phyloP scores from a whole-genome alignment of 2,797 vertebrate species.

The Xiphorhynchus erythropygius region DNA sequence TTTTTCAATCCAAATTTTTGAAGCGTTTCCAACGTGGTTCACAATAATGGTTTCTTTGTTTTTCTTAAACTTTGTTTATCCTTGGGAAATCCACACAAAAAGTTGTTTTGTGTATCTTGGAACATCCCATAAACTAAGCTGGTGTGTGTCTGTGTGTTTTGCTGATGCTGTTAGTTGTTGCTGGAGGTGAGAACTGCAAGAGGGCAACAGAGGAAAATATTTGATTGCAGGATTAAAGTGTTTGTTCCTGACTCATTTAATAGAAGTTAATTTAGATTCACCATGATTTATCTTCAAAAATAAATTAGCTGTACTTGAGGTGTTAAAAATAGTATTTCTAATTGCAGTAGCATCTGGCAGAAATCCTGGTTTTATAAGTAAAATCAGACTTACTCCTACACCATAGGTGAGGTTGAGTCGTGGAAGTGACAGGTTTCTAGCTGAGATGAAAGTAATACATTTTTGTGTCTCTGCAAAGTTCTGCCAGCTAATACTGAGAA shows the following conservation, averaged over 20 bases:
- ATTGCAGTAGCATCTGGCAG: slow-evolving; percentile 1
- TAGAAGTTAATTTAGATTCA: not conserved
- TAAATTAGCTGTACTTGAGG: not conserved
- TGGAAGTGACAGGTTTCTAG: not conserved
- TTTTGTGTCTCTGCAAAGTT: not conserved
- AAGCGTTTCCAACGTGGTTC: fast-evolving
- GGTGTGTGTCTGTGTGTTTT: not conserved
- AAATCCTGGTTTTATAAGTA: not conserved
- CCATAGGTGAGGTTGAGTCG: not conserved
- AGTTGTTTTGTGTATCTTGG: not conserved
- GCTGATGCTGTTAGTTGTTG: not conserved
- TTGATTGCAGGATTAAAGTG: not conserved
- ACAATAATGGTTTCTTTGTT: not conserved
- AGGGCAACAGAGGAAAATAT: not conserved
- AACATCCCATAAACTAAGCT: not conserved
- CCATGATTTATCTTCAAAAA: not conserved
- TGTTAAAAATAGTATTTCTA: slow-evolving; percentile 46
- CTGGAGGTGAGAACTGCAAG: not conserved
- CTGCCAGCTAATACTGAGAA: not conserved
- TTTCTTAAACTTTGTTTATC: not conserved
- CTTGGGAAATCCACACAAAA: not conserved
- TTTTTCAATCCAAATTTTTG: not conserved
- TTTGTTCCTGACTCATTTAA: not conserved
- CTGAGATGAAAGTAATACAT: not conserved
- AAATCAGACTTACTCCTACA: not conserved